Base-by-base conservation (phyloP, 2,888 invertebrate genomes). In the Theretra japonica region DNA sequence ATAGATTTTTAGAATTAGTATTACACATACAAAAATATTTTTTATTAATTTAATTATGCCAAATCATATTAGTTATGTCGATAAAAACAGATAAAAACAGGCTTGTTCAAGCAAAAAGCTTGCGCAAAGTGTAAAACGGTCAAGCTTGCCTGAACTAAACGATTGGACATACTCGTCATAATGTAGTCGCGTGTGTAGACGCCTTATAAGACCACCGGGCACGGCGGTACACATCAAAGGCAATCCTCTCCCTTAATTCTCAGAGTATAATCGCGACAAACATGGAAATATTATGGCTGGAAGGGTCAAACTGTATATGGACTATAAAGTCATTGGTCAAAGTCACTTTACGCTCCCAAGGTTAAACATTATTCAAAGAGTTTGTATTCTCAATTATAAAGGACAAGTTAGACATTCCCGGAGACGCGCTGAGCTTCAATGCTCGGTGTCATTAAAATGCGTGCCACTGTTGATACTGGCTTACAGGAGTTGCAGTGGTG, bases 211-310 rank as follows among this genome's bases (percentile, higher is more conserved):
- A 93, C 93, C 93, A 94, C 93, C 93, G 90, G 86, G 88, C 83
- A 83, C 83, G 90, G 80, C 89, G 88, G 90, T 78, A 75, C 76
- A 91, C 91, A 83, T 94, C 93, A 94, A 94, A 94, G 91, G 83
- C 81, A 78, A 75, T 76, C 75, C 73, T 75, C 80, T 81, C 76
- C 77, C 77, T 73, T 73, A 71, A 70, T 71, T 75, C 76, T 80
- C 82, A 81, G 82, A 83, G 86, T 87, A 86, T 88, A 91, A 91
- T 89, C 86, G 87, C 88, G 88, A 88, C 88, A 86, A 86, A 86
- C 86, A 80, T 82, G 81, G 86, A 83, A 81, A 80, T 82, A 80
- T 81, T 73, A 69, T 75, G 76, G 80, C 86, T 86, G 76, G 86
- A 88, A 87, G 83, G 81, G 85, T 78, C 74, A 74, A 76, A 76